A percentile compares a stretch with the other conserved stretches of the same genome.
These are phyloP conservation scores for Hiodon tergisus DNA, from an alignment of 2,113 vertebrate species.

Conservation along the genomic window DNA sequence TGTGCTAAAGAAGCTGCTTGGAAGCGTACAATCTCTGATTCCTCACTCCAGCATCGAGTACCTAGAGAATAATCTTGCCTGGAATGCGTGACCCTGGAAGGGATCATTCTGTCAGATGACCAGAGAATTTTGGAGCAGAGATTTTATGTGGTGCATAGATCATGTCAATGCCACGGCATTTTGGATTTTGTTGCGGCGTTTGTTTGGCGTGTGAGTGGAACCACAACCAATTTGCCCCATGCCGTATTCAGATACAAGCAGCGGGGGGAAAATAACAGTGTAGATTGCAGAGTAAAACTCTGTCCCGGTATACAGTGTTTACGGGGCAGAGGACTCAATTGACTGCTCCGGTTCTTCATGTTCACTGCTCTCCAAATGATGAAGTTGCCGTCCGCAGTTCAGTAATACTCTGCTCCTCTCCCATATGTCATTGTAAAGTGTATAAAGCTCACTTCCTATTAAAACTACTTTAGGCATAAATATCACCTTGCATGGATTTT, in stretches of 20 bases:
- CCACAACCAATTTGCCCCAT: background rate
- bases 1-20: no score
- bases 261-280: background rate
- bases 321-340: background rate
- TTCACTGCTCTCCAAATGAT: conserved; percentile 7
- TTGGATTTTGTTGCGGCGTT: no score
- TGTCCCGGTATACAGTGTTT: background rate
- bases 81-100: no score
- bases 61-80: no score
- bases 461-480: conserved; percentile 17
- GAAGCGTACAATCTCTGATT: no score
- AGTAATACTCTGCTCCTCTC: background rate
- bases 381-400: conserved; percentile 4
- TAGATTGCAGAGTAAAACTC: background rate
- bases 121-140: no score
- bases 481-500: conserved; percentile 5
- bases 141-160: no score
- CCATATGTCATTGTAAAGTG: conserved; percentile 15
- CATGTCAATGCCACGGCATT: background rate
- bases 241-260: background rate
- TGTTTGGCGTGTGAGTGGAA: background rate
- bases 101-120: no score
- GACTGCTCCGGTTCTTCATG: conserved; percentile 6
- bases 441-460: conserved; percentile 13
- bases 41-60: no score